A percentile compares a stretch with the other conserved stretches of the same genome.
phyloP scores from a whole-genome alignment of 2,113 vertebrate species.

The Lonchura striata region DNA sequence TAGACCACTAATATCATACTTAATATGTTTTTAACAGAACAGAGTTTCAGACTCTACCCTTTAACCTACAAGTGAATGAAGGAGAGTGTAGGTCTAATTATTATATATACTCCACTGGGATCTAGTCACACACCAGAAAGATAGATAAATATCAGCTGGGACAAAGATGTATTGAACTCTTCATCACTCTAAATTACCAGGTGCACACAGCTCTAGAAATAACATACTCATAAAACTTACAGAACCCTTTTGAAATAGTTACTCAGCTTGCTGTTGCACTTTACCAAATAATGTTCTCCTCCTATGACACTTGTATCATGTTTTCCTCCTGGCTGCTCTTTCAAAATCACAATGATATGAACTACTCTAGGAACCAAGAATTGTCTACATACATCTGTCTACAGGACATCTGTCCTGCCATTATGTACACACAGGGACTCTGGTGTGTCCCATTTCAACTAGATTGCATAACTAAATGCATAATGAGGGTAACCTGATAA shows the following conservation, averaged over 20 bases:
- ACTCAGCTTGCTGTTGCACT: background rate
- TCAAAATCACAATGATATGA: background rate
- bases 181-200: slow-evolving; percentile 54
- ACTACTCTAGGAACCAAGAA: background rate
- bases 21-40: slow-evolving; percentile 68
- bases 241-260: slow-evolving; percentile 17
- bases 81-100: slow-evolving; percentile 58
- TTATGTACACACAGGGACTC: background rate
- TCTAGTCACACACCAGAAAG: background rate
- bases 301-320: background rate
- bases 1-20: slow-evolving; percentile 70
- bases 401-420: background rate
- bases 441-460: background rate
- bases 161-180: slow-evolving; percentile 35
- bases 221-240: slow-evolving; percentile 16
- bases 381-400: background rate
- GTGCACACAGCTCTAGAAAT: slow-evolving; percentile 25
- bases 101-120: slow-evolving; percentile 36
- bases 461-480: background rate
- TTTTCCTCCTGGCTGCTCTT: background rate
- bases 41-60: slow-evolving; percentile 47
- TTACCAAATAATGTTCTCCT: background rate
- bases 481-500: background rate
- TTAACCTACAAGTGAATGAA: slow-evolving; percentile 49
- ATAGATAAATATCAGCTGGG: slow-evolving; percentile 59